Percentiles rank a stretch among this genome's conserved stretches.
Evolutionary conservation across 2,888 invertebrate genomes (phyloP).

Genomic region (Carpatolechia fugitivella): DNA sequence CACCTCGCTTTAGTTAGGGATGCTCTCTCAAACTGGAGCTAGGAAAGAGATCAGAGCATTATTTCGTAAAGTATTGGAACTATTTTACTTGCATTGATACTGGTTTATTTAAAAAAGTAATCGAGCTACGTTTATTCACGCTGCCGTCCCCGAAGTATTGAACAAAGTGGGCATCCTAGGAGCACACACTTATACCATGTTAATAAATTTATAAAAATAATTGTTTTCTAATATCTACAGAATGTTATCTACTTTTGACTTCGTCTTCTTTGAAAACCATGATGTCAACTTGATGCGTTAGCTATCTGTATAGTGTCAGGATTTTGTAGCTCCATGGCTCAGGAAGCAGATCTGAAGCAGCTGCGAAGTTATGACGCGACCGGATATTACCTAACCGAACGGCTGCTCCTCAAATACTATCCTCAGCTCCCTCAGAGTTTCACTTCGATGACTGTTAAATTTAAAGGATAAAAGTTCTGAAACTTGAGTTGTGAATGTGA

Average conservation of each 20-base stretch:
- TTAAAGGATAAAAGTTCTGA: background rate
- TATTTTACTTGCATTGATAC: too few relatives aligned
- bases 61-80: background rate
- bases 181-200: too few relatives aligned
- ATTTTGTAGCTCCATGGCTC: conserved; percentile 34
- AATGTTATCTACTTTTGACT: too few relatives aligned
- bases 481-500: too few relatives aligned
- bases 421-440: background rate
- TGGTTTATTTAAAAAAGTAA: too few relatives aligned
- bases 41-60: background rate
- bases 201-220: too few relatives aligned
- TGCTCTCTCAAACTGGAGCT: conserved; percentile 10
- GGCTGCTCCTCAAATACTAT: conserved; percentile 12
- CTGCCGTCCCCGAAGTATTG: too few relatives aligned
- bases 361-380: conserved; percentile 58
- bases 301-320: background rate
- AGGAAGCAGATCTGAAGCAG: conserved; percentile 54
- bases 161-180: too few relatives aligned
- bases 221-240: too few relatives aligned
- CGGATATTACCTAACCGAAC: conserved; percentile 63
- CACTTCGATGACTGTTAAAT: background rate
- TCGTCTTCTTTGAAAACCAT: too few relatives aligned
- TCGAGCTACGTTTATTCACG: too few relatives aligned
- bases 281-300: too few relatives aligned
- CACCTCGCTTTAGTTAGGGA: conserved; percentile 41